A percentile compares a stretch with the other conserved stretches of the same genome.
phyloP scores from a whole-genome alignment of 2,113 vertebrate genomes.

The Bubo blakistoni region DNA sequence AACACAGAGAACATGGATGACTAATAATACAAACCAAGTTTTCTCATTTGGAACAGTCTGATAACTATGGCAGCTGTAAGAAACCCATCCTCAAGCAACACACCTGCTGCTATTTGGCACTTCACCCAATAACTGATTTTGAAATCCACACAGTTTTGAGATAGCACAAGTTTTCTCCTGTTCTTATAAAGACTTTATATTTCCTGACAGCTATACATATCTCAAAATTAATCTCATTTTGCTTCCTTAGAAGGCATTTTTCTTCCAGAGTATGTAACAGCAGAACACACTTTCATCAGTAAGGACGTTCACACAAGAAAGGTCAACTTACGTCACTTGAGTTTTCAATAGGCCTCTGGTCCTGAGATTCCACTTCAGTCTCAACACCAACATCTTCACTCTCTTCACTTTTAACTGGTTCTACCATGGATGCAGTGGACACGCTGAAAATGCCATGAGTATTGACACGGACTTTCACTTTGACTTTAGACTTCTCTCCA shows the following conservation, averaged over 20 bases:
- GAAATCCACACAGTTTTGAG: not conserved
- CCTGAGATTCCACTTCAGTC: slow-evolving; percentile 63
- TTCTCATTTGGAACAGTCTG: not conserved
- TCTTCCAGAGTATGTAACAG: not conserved
- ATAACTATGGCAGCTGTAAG: not conserved
- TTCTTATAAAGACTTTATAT: not conserved
- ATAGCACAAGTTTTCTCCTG: not conserved
- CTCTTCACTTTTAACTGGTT: slow-evolving; percentile 74
- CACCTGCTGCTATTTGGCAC: not conserved
- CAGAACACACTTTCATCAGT: not conserved
- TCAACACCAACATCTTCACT: slow-evolving; percentile 59
- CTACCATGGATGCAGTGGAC: slow-evolving; percentile 79
- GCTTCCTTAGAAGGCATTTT: not conserved
- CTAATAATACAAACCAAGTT: not conserved
- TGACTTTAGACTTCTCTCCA: slow-evolving; percentile 81
- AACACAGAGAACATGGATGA: not conserved
- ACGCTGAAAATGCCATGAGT: slow-evolving; percentile 80
- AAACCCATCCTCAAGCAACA: not conserved
- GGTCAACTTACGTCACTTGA: slow-evolving; percentile 70
- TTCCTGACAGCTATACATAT: not conserved
- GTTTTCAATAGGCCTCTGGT: slow-evolving; percentile 56
- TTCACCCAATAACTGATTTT: not conserved
- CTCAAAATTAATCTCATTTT: not conserved
- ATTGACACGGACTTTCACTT: slow-evolving; percentile 81
- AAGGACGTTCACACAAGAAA: not conserved